Percentiles rank a stretch among this genome's conserved stretches.
These are phyloP conservation scores for Lasioglossum marginatum DNA, from an alignment of 2,888 invertebrate species.

Conservation along the genomic window DNA sequence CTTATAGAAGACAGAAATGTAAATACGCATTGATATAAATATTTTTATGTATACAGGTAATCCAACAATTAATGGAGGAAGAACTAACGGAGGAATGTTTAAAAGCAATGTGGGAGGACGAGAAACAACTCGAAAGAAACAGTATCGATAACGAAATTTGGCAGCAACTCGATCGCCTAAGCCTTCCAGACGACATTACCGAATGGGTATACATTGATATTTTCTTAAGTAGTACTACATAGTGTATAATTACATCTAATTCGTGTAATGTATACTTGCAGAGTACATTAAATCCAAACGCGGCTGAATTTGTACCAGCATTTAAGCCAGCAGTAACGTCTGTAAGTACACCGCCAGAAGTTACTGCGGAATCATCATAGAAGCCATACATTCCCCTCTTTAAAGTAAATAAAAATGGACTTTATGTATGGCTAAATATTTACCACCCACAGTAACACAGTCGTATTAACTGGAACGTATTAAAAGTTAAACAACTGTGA, in stretches of 20 bases:
- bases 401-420: slow-evolving; percentile 70
- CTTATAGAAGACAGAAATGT: neutral
- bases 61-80: slow-evolving; percentile 94
- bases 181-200: slow-evolving; percentile 82
- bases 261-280: slow-evolving; percentile 83
- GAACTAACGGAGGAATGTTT: slow-evolving; percentile 95
- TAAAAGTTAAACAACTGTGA: slow-evolving; percentile 75
- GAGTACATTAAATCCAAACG: slow-evolving; percentile 93
- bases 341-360: slow-evolving; percentile 78
- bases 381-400: slow-evolving; percentile 70
- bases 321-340: slow-evolving; percentile 73
- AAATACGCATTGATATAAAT: neutral
- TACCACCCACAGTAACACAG: slow-evolving; percentile 71
- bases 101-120: slow-evolving; percentile 93
- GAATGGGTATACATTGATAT: slow-evolving; percentile 76
- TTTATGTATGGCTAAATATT: slow-evolving; percentile 73
- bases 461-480: slow-evolving; percentile 74
- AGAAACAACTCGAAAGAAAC: slow-evolving; percentile 84
- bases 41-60: slow-evolving; percentile 86
- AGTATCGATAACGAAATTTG: slow-evolving; percentile 81
- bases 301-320: slow-evolving; percentile 93
- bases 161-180: slow-evolving; percentile 80
- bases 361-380: slow-evolving; percentile 82
- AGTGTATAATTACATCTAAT: neutral
- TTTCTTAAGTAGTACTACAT: neutral